These are phyloP conservation scores for Macrochelys suwanniensis DNA, from an alignment of 2,797 vertebrate genomes.

Conservation along the genomic window DNA sequence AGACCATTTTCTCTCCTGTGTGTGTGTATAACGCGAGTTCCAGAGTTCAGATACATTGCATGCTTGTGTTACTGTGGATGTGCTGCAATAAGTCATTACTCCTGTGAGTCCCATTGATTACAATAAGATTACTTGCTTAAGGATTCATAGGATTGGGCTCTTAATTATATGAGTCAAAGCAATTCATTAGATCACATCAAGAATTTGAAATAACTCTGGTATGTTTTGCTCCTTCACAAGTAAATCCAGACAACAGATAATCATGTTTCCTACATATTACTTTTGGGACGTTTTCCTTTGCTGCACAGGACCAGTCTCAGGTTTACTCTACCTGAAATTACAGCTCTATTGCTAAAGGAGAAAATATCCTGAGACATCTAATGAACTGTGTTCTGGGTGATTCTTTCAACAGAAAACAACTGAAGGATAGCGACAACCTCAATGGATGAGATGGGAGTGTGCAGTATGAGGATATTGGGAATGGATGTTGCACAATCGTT, in stretches of 20 bases:
- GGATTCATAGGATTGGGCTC: background rate
- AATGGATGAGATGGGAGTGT: background rate
- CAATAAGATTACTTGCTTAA: background rate
- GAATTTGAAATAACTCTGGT: background rate
- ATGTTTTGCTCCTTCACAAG: background rate
- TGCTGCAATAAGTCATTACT: background rate
- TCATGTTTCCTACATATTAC: background rate
- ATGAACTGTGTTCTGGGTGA: background rate
- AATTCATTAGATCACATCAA: background rate
- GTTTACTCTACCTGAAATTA: background rate
- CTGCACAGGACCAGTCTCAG: background rate
- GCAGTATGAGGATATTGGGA: fast-evolving
- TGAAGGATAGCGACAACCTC: background rate
- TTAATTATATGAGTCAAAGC: background rate
- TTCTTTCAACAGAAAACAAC: background rate
- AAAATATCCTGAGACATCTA: background rate
- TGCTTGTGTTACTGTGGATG: background rate
- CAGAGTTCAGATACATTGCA: fast-evolving
- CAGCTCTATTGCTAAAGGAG: background rate
- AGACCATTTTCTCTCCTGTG: too few relatives aligned
- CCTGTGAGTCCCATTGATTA: background rate
- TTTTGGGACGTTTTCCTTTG: background rate
- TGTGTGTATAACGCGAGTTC: background rate
- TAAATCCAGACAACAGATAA: background rate
- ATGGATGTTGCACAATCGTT: background rate